phyloP scores from a whole-genome alignment of 2,888 invertebrate genomes.

The Chloromyia formosa region DNA sequence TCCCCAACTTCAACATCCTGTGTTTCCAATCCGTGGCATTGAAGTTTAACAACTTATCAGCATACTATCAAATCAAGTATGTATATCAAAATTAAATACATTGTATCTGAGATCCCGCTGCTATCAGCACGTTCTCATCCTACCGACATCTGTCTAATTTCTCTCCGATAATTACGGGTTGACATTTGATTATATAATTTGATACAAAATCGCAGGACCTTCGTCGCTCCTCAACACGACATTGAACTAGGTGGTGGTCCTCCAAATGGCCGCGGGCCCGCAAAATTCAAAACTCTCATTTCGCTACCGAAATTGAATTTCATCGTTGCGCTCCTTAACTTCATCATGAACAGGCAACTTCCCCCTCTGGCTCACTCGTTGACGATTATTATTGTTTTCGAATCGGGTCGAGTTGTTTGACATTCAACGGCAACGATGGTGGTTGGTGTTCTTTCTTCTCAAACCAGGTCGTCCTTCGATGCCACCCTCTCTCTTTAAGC shows the following conservation, averaged over 20 bases:
- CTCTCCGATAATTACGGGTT: constrained; percentile 43
- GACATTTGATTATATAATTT: constrained; percentile 50
- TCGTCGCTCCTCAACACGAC: not conserved
- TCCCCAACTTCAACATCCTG: too few species aligned
- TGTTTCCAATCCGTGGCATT: too few species aligned
- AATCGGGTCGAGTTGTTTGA: too few species aligned
- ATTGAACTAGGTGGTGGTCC: not conserved
- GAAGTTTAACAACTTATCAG: too few species aligned
- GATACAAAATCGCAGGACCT: constrained; percentile 45
- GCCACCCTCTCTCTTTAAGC: too few species aligned
- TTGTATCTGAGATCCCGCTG: constrained; percentile 34
- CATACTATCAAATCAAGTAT: not conserved
- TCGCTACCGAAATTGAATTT: constrained; percentile 42
- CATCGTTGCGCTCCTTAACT: constrained; percentile 3
- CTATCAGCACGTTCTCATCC: constrained; percentile 27
- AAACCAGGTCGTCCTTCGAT: too few species aligned
- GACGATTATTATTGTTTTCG: too few species aligned
- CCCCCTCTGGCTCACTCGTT: too few species aligned
- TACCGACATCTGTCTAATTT: constrained; percentile 42
- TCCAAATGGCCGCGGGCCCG: not conserved
- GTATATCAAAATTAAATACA: constrained; percentile 6
- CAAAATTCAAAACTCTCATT: constrained; percentile 32
- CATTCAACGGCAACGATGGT: too few species aligned
- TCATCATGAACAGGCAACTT: not conserved
- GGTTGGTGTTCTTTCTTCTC: constrained; percentile 17